Percentiles rank a stretch among this genome's conserved stretches.
These are phyloP conservation scores for Cinara cedri DNA, from an alignment of 2,888 invertebrate species.

Conservation along the genomic window DNA sequence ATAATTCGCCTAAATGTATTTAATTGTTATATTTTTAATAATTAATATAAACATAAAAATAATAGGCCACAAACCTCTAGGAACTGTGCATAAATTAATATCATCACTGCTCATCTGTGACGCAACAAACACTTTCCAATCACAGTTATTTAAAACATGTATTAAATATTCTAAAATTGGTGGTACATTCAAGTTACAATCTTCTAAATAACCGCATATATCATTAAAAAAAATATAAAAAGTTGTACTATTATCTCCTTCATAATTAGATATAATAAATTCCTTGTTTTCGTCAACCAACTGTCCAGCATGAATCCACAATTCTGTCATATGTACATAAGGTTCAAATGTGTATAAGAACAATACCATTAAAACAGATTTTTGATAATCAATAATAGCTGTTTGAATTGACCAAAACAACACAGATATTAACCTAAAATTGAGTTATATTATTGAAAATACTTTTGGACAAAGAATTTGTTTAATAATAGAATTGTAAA, in stretches of 20 bases:
- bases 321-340: slow-evolving; percentile 51
- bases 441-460: background rate
- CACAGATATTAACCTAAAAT: slow-evolving; percentile 51
- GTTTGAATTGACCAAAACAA: slow-evolving; percentile 51
- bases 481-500: background rate
- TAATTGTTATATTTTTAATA: background rate
- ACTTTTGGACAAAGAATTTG: background rate
- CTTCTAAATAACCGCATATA: slow-evolving; percentile 29
- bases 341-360: slow-evolving; percentile 46
- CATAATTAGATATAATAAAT: slow-evolving; percentile 48
- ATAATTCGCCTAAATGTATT: slow-evolving; percentile 35
- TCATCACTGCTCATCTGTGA: slow-evolving; percentile 38
- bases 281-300: slow-evolving; percentile 43
- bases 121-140: slow-evolving; percentile 55
- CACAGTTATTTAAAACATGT: slow-evolving; percentile 43
- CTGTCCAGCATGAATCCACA: slow-evolving; percentile 49
- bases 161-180: slow-evolving; percentile 45
- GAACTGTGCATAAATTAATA: slow-evolving; percentile 15
- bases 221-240: slow-evolving; percentile 44
- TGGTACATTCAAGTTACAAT: slow-evolving; percentile 32
- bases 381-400: slow-evolving; percentile 44
- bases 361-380: slow-evolving; percentile 31
- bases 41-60: background rate
- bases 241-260: slow-evolving; percentile 37
- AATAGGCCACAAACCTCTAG: slow-evolving; percentile 34